Conservation (phyloP, 2,797 vertebrate genomes). For the Lates japonicus region DNA sequence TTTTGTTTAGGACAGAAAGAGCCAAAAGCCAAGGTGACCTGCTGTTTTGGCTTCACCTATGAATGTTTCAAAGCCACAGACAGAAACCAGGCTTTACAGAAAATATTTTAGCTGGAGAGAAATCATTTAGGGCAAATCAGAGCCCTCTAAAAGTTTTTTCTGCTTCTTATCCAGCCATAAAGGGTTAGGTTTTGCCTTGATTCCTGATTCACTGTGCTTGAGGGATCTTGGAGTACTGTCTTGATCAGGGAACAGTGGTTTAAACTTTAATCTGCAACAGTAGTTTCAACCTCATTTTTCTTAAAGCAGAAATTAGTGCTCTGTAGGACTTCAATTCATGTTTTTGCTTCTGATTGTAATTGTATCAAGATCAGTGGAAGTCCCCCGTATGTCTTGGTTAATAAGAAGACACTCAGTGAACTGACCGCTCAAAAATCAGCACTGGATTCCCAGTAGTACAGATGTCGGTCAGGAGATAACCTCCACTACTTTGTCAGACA, state of each 20-base stretch:
- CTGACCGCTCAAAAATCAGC: slow-evolving; percentile 57
- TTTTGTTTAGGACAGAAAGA: slow-evolving; percentile 25
- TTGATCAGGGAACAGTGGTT: slow-evolving; percentile 23
- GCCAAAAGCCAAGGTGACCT: slow-evolving; percentile 3
- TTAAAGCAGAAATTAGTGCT: slow-evolving; percentile 17
- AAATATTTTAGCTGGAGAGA: slow-evolving; percentile 28
- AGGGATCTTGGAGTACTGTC: not conserved
- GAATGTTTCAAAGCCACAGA: slow-evolving; percentile 47
- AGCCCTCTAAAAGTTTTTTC: not conserved
- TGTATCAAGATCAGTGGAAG: slow-evolving; percentile 34
- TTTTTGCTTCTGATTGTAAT: slow-evolving; percentile 38
- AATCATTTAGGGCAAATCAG: slow-evolving; percentile 26
- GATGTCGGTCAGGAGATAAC: slow-evolving; percentile 61
- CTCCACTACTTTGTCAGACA: slow-evolving; percentile 66
- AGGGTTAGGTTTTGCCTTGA: not conserved
- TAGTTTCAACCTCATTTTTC: slow-evolving; percentile 19
- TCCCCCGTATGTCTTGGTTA: slow-evolving; percentile 35
- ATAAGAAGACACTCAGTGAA: slow-evolving; percentile 45
- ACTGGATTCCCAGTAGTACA: slow-evolving; percentile 49
- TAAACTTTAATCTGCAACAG: slow-evolving; percentile 28
- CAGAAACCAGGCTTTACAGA: slow-evolving; percentile 31
- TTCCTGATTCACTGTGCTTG: slow-evolving; percentile 22
- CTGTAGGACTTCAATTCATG: slow-evolving; percentile 11
- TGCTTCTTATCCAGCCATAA: slow-evolving; percentile 10
- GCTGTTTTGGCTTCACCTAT: slow-evolving; percentile 37